Base-by-base conservation (phyloP, 1,140 invertebrate species). In the Rhagoletis zephyria region DNA sequence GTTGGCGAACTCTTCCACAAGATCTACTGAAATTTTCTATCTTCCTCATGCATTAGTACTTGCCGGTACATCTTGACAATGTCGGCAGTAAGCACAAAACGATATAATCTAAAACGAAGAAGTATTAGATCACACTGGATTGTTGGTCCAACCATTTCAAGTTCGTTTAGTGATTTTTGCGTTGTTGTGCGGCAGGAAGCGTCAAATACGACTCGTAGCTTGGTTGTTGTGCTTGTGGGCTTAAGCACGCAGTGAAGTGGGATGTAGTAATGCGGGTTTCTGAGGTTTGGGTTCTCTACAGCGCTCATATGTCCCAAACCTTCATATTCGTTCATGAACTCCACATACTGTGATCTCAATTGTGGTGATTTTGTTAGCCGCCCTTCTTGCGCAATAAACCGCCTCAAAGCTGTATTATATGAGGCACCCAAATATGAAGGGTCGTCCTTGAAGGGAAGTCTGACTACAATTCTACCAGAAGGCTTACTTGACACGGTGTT, bases 81-180 rank as follows among this genome's bases (percentile, higher is more conserved):
- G 45, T 61, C 2, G 85, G 60, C n/a, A 40, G 63, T n/a, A 86
- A 9, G 30, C n/a, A 61, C 85, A 63, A 45, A 86, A 5, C 85
- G 6, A 65, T 86, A 4, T 48, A 65, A 63, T 16, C 85, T 59
- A 5, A 86, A 86, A 64, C 85, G 60, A 64, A 86, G 64, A 63
- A 63, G 60, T 63, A 30, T 30, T 30, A 30, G 30, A 30, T 63
- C 60, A n/a, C 60, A 63, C n/a, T 63, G 60, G 12, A 16, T 63
- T 63, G 60, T 63, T 16, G 60, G 60, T 3, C 60, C 60, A 63
- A 10, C 60, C 85, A 64, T 86, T 5, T 64, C 4, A 16, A 86
- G 42, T 7, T 86, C 85, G n/a, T 86, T 64, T 63, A 86, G 14
- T 42, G 85, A 86, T 12, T 16, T 86, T 45, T 86, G 85, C 0